Conservation (phyloP, 1,140 invertebrate genomes). For the Listronotus oregonensis region DNA sequence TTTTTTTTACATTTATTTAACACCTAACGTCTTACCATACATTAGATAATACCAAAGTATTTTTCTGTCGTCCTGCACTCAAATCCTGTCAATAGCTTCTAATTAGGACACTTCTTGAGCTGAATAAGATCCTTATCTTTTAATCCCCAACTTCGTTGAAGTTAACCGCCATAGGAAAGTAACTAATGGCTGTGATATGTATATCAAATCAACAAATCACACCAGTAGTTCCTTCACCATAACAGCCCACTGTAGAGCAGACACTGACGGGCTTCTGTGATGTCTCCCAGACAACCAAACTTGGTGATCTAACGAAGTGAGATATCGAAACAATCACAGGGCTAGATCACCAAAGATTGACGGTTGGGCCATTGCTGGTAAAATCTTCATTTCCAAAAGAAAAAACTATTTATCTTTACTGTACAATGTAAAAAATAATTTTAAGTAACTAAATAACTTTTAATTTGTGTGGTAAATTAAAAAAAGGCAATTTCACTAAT, state of each 20-base stretch:
- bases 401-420: too few species aligned
- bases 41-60: too few species aligned
- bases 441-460: too few species aligned
- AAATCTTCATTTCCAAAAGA: background rate
- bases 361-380: slow-evolving; percentile 3
- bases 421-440: too few species aligned
- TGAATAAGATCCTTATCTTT: background rate
- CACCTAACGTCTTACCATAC: too few species aligned
- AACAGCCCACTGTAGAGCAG: slow-evolving; percentile 12
- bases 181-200: slow-evolving; percentile 57
- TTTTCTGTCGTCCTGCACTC: too few species aligned
- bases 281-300: slow-evolving; percentile 30
- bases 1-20: too few species aligned
- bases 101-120: background rate
- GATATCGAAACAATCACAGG: slow-evolving; percentile 49
- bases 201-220: slow-evolving; percentile 49
- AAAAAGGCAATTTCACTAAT: too few species aligned
- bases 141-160: slow-evolving; percentile 7
- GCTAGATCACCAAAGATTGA: slow-evolving; percentile 57
- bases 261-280: background rate
- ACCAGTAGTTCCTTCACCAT: slow-evolving; percentile 53
- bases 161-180: slow-evolving; percentile 43
- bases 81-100: too few species aligned
- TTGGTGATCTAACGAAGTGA: slow-evolving; percentile 50
- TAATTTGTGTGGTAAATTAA: too few species aligned